Base-by-base conservation (phyloP, 92 coral and sea anemone species). In the Virgularia gustaviana region DNA sequence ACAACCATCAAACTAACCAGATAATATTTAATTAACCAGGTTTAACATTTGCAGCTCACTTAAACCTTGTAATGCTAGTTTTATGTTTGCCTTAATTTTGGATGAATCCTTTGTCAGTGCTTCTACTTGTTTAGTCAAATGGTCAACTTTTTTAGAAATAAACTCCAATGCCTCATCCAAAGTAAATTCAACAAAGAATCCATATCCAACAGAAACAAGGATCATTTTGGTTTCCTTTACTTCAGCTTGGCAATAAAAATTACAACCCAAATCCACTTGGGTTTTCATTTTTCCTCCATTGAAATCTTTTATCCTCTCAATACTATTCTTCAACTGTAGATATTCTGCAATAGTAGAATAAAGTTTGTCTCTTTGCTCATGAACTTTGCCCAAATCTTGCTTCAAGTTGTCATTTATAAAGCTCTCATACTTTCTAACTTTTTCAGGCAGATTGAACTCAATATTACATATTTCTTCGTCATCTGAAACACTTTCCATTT, bases 161-260 rank as follows among this genome's bases (percentile, higher is more conserved):
- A 94, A 94, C 18, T 54, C 44, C 36, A 86, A 58, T 0, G 99
- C 99, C 57, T 94, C 96, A 25, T 89, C 90, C 78, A 94, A 77
- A 28, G 96, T 94, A 41, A 94, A 89, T 63, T 94, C 96, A 43
- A 94, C 95, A 74, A 54, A 94, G 79, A 94, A 94, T 61, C 99
- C 99, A 80, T 61, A 89, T 20, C 99, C 99, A 19, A 94, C 99
- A 28, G 89, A 84, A 2, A 94, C 96, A 49, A 79, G 79, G 51
- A 94, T 85, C 80, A 84, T 94, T 19, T 90, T 87, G 6, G 94
- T 84, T 63, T 94, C 99, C 55, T 79, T 66, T 22, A 94, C 86
- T 3, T 80, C 81, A 0, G 99, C 99, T 58, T 94, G 90, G 61
- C 99, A 89, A 43, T 84, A 94, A 31, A 94, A 94, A 78, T 94